Evolutionary conservation across 1,140 invertebrate species (phyloP).

Genomic region (Colletes gigas): DNA sequence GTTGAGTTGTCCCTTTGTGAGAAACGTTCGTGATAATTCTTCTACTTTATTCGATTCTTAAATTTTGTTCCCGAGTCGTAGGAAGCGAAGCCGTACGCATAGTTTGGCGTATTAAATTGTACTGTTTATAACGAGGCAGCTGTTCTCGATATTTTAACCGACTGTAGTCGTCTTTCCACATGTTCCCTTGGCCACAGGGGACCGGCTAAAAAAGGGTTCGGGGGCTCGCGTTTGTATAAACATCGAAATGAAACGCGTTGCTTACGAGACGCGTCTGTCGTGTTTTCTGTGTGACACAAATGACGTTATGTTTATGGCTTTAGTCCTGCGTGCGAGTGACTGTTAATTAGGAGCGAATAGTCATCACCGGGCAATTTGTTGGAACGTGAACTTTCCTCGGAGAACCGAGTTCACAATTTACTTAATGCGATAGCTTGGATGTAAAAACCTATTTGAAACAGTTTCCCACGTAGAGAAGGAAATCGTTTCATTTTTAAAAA

Average conservation of each 20-base stretch:
- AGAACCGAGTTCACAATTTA: too few species aligned
- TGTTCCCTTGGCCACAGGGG: constrained; percentile 34
- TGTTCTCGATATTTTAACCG: constrained; percentile 55
- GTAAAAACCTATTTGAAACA: not conserved
- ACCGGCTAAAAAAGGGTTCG: constrained; percentile 45
- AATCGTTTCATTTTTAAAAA: too few species aligned
- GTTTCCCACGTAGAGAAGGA: too few species aligned
- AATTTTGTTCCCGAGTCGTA: not conserved
- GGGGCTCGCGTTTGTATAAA: constrained; percentile 38
- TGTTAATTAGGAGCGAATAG: not conserved
- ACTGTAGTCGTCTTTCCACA: constrained; percentile 25
- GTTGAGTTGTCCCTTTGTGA: too few species aligned
- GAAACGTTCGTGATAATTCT: too few species aligned
- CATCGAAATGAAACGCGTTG: constrained; percentile 8
- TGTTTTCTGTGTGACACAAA: not conserved
- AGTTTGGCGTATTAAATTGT: constrained; percentile 15
- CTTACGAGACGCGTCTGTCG: constrained; percentile 2
- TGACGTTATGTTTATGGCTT: not conserved
- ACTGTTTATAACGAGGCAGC: constrained; percentile 53
- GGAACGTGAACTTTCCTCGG: too few species aligned
- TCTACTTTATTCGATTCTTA: not conserved
- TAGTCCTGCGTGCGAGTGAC: not conserved
- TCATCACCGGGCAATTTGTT: not conserved
- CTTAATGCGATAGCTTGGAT: too few species aligned
- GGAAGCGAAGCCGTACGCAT: not conserved